phyloP scores from a whole-genome alignment of 2,113 vertebrate species.

The Sebastes fasciatus region DNA sequence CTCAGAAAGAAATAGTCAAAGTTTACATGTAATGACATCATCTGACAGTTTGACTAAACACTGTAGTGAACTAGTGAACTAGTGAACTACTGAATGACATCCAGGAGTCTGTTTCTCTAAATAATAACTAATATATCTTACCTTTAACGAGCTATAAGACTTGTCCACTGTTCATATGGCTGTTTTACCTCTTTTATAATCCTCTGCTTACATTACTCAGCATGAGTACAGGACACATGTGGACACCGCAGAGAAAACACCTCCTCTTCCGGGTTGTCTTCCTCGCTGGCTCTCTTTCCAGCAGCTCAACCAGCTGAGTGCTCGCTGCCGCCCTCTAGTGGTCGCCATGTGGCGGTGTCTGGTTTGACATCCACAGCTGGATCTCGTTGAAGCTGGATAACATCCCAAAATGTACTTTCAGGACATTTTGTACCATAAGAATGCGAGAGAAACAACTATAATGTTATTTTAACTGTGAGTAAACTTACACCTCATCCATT shows the following conservation, averaged over 20 bases:
- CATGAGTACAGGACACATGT: slow-evolving; percentile 32
- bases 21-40: not conserved
- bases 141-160: slow-evolving; percentile 26
- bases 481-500: too few relatives aligned
- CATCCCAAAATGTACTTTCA: not conserved
- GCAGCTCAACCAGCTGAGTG: not conserved
- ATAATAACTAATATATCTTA: not conserved
- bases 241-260: not conserved
- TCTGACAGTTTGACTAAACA: not conserved
- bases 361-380: not conserved
- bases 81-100: not conserved
- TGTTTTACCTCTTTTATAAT: not conserved
- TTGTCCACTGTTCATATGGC: slow-evolving; percentile 5
- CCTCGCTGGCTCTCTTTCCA: not conserved
- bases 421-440: not conserved
- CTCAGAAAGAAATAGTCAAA: too few relatives aligned
- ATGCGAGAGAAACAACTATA: not conserved
- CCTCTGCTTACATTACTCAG: not conserved
- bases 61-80: not conserved
- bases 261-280: slow-evolving; percentile 34
- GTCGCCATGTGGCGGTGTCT: not conserved
- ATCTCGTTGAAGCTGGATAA: not conserved
- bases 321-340: slow-evolving; percentile 19
- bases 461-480: not conserved
- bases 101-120: not conserved